Conservation (phyloP, 1,140 invertebrate species). For the Anthonomus grandis region DNA sequence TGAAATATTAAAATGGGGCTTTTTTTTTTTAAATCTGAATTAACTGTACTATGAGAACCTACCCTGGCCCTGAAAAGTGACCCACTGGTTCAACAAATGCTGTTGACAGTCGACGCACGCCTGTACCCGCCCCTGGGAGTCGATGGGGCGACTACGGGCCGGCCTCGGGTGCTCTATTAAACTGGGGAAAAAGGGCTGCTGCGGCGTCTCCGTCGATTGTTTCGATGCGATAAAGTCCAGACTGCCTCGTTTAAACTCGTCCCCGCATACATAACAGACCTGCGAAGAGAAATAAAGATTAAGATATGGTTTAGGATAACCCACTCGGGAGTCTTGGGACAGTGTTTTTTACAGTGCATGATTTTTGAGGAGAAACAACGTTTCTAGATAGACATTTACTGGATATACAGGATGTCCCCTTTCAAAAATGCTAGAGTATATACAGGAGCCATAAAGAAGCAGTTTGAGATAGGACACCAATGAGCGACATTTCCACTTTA, state of each 20-base stretch:
- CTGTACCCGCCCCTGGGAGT: constrained; percentile 73
- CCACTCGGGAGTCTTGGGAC: too few species aligned
- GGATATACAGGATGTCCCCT: too few species aligned
- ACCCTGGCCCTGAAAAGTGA: constrained; percentile 54
- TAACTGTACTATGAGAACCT: neutral
- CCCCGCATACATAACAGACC: constrained; percentile 83
- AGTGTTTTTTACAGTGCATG: too few species aligned
- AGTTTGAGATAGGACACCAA: too few species aligned
- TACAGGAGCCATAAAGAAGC: too few species aligned
- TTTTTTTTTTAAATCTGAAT: too few species aligned
- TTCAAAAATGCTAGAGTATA: too few species aligned
- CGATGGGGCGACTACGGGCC: constrained; percentile 77
- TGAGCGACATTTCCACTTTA: too few species aligned
- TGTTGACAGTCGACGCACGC: constrained; percentile 77
- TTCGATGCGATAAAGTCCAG: constrained; percentile 64
- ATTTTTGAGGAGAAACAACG: too few species aligned
- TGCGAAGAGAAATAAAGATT: constrained; percentile 6
- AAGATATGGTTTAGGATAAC: too few species aligned
- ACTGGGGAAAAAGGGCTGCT: constrained; percentile 78
- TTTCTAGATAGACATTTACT: too few species aligned
- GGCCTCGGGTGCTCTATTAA: constrained; percentile 80
- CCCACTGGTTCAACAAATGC: constrained; percentile 81
- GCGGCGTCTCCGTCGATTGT: constrained; percentile 50
- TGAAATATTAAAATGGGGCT: too few species aligned
- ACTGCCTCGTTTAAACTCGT: constrained; percentile 76